phyloP scores from a whole-genome alignment of 2,113 vertebrate species.

The human (Homo sapiens) region GRCh38 chr1:18501001-18501500 shows the following conservation, averaged over 20 bases:
- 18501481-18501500: accelerated
- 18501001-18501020: not conserved
- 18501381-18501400: no score
- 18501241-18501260: not conserved
- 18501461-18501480: no score
- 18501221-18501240: not conserved
- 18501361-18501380: no score
- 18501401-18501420: no score
- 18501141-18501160: not conserved
- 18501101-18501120: not conserved
- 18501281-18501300: not conserved
- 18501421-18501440: no score
- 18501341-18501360: accelerated
- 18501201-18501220: not conserved
- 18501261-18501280: no score
- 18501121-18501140: not conserved
- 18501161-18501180: not conserved
- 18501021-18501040: not conserved
- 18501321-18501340: not conserved
- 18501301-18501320: accelerated
- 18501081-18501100: not conserved
- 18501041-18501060: not conserved
- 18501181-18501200: not conserved
- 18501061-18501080: not conserved
- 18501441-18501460: no score